phyloP scores from a whole-genome alignment of 2,113 vertebrate species.

The Macquaria ambigua region DNA sequence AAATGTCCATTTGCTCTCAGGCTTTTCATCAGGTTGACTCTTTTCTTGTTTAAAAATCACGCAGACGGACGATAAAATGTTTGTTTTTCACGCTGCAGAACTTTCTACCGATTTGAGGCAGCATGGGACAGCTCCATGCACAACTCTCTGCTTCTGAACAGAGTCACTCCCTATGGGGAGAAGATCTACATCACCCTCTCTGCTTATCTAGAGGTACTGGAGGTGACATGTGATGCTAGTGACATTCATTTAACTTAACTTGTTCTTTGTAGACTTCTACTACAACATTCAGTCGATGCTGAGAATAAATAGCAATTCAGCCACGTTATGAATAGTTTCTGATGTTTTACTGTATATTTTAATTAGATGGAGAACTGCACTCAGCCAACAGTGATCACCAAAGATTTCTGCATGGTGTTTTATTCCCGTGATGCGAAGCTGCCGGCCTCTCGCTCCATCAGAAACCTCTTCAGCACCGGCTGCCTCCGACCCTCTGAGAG shows the following conservation, averaged over 20 bases:
- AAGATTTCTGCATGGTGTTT: slow-evolving; percentile 99
- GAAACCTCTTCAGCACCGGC: slow-evolving; percentile 96
- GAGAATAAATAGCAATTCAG: not conserved
- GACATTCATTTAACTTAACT: not conserved
- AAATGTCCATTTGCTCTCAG: not conserved
- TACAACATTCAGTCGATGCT: not conserved
- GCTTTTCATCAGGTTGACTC: slow-evolving; percentile 7
- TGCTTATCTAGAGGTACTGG: slow-evolving; percentile 93
- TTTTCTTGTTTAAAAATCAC: not conserved
- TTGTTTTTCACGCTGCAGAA: slow-evolving; percentile 83
- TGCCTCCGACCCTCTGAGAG: slow-evolving; percentile 93
- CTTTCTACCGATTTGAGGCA: slow-evolving; percentile 95
- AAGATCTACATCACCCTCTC: slow-evolving; percentile 99
- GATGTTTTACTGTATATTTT: slow-evolving; percentile 1
- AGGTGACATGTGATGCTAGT: not conserved
- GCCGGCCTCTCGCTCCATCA: slow-evolving; percentile 95
- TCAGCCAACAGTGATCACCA: slow-evolving; percentile 95
- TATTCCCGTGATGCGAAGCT: slow-evolving; percentile 96
- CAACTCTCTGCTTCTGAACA: slow-evolving; percentile 96
- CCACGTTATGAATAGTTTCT: not conserved
- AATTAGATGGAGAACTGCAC: slow-evolving; percentile 97
- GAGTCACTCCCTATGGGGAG: slow-evolving; percentile 96
- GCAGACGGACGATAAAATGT: not conserved
- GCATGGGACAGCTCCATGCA: slow-evolving; percentile 99
- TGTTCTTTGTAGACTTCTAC: not conserved